phyloP scores from a whole-genome alignment of 2,797 vertebrate species.

The Onychomys arenicola region DNA sequence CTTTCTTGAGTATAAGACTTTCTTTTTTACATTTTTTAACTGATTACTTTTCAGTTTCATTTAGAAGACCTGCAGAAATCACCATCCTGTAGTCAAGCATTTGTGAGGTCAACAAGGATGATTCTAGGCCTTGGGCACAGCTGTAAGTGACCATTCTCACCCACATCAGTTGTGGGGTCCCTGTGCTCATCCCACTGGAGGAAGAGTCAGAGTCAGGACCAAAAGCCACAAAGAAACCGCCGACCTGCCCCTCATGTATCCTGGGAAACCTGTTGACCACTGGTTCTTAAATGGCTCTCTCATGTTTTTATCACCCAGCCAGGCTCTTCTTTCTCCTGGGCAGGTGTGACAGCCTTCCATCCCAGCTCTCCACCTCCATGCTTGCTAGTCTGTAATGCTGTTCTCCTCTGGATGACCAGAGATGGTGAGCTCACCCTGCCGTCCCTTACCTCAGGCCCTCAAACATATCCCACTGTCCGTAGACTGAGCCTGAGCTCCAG shows the following conservation, averaged over 20 bases:
- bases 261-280: too few relatives aligned
- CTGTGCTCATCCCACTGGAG: rapidly evolving
- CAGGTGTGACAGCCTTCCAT: rapidly evolving
- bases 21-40: not conserved
- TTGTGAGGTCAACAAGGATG: not conserved
- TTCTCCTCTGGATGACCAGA: rapidly evolving
- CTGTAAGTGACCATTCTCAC: rapidly evolving
- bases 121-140: rapidly evolving
- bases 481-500: not conserved
- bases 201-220: not conserved
- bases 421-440: rapidly evolving
- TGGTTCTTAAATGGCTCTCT: rapidly evolving
- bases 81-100: not conserved
- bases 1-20: not conserved
- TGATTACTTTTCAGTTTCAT: not conserved
- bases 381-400: rapidly evolving
- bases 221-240: rapidly evolving
- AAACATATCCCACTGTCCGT: rapidly evolving
- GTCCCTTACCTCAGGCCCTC: not conserved
- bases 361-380: rapidly evolving
- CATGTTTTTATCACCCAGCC: rapidly evolving
- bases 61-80: not conserved
- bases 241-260: not conserved
- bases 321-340: rapidly evolving
- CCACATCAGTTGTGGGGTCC: rapidly evolving